Base-by-base conservation (phyloP, 2,113 vertebrate species). In the Cyprinus carpio region DNA sequence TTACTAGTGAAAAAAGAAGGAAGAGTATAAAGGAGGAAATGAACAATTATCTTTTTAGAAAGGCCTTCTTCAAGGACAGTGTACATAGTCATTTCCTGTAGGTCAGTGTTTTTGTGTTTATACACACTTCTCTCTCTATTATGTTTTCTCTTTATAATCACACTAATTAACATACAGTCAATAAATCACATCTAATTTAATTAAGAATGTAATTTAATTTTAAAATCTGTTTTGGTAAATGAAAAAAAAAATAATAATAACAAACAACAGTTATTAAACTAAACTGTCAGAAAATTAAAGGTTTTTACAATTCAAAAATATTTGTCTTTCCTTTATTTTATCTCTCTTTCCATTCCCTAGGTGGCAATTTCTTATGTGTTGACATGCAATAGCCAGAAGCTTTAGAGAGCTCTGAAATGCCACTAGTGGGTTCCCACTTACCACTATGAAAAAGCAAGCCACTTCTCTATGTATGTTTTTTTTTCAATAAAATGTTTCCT, bases 331-430 rank as follows among this genome's bases (percentile, higher is more conserved):
- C 37, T 49, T 18, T n/a, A 4, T 29, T 54, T 49, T 54, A 23
- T 31, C 8, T 34, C n/a, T 49, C 16, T 29, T 72, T 76, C 46
- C 23, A 51, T 78, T 84, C 49, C 75, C 81, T 54, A 29, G 78
- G 49, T 84, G 31, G 46, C 83, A 75, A 81, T 20, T 85, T 81
- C 67, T 76, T 56, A 64, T 51, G 67, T 67, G 76, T 82, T 84
- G 74, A 72, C 82, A 56, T 81, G 86, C 25, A 87, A 75, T 78
- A 83, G 46, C 51, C 58, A 84, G 25, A 83, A 31, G 79, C 25
- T 75, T 75, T 69, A 58, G 37, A 84, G 58, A 82, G 62, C 27
- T 56, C 75, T 72, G 29, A 85, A 79, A 74, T 60, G 37, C 65
- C 84, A 85, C 67, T 46, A 51, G 34, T 81, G 67, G 67, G 4